phyloP scores from a whole-genome alignment of 2,888 invertebrate species.

The Pharmacophagus antenor region DNA sequence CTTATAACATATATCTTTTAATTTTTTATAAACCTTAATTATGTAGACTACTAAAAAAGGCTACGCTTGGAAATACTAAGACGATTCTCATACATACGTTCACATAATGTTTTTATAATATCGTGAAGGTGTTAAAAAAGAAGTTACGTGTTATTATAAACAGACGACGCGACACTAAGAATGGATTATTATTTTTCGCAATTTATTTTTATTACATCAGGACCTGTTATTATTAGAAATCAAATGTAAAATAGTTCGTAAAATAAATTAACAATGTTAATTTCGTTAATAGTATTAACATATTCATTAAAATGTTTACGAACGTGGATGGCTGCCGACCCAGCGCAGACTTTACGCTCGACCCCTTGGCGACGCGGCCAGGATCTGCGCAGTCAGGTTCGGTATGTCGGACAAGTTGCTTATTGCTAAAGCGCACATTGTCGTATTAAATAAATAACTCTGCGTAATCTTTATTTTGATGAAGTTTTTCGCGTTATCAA shows the following conservation, averaged over 20 bases:
- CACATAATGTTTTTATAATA: no score
- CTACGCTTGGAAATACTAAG: no score
- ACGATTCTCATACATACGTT: no score
- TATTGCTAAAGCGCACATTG: constrained; percentile 46
- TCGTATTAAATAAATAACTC: constrained; percentile 45
- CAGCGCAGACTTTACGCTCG: constrained; percentile 58
- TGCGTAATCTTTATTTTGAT: constrained; percentile 70
- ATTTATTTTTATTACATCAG: not conserved
- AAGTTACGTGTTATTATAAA: no score
- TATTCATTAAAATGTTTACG: constrained; percentile 69
- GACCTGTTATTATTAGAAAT: constrained; percentile 28
- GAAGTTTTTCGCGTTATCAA: constrained; percentile 57
- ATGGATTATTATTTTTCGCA: not conserved
- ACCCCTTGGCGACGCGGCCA: constrained; percentile 47
- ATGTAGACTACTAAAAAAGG: no score
- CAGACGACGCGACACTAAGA: no score
- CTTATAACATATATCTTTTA: no score
- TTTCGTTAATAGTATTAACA: constrained; percentile 66
- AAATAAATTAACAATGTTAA: constrained; percentile 64
- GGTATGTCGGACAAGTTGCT: constrained; percentile 37
- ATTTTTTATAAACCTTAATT: no score
- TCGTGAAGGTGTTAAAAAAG: no score
- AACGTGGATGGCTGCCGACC: constrained; percentile 58
- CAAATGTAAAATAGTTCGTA: constrained; percentile 57
- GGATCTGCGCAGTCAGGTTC: constrained; percentile 45